Base-by-base conservation (phyloP, 2,113 vertebrate genomes). In the Lagenorhynchus albirostris region DNA sequence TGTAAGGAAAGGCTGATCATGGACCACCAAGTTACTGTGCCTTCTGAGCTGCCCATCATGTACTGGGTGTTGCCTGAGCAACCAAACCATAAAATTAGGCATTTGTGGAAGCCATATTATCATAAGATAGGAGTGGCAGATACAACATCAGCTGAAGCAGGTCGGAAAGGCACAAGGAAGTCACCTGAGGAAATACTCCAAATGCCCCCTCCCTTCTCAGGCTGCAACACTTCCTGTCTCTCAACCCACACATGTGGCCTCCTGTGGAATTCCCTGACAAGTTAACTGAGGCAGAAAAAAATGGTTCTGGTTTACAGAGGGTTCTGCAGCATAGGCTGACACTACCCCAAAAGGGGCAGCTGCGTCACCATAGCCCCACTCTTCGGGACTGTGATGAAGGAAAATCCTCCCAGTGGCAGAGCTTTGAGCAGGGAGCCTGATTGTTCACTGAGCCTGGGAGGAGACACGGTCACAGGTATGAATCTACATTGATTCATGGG, bases 331-430 rank as follows among this genome's bases (percentile, higher is more conserved):
- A 26, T 2, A 36, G 1, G 15, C 55, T 76, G 62, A 63, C 4
- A 29, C 50, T 6, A 3, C 55, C 36, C 47, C 8, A 6, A 31
- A 70, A 15, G 38, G 23, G 26, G n/a, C 25, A 41, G 53, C 38
- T 58, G 20, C 25, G 17, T 21, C 18, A 1, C 0, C 1, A 5
- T 60, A 67, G 9, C 11, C 44, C 17, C 33, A 6, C n/a, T 63
- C 80, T 55, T 25, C 0, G 2, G 73, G 53, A 25, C 68, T 31
- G 29, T 0, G 23, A 25, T 44, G 33, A 44, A 3, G 13, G n/a
- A 50, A 50, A 23, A 7, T 9, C 10, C 36, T 79, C 36, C 20
- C 31, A 0, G n/a, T 0, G 67, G 67, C 50, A n/a, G 86, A 11
- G 15, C 25, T 25, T n/a, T 25, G 80, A 71, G 29, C 63, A 36